Percentiles rank a stretch among this genome's conserved stretches.
Conservation (phyloP, 2,888 invertebrate genomes). For the Eutolmus rufibarbis region DNA sequence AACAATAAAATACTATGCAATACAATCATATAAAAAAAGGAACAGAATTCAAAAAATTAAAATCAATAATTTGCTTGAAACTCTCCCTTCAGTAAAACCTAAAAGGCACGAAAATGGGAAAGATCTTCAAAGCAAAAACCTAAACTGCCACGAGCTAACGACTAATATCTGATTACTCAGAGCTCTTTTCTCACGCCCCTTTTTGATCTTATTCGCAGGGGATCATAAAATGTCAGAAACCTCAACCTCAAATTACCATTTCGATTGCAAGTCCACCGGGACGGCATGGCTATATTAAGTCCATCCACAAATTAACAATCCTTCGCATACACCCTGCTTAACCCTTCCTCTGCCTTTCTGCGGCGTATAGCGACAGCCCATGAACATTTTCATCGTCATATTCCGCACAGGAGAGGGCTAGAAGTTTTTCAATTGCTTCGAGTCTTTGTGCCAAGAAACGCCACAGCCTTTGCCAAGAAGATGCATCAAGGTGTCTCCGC, state of each 20-base stretch:
- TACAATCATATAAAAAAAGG: no score
- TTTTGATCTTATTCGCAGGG: slow-evolving; percentile 8
- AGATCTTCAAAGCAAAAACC: neutral
- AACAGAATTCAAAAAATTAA: neutral
- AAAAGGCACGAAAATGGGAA: neutral
- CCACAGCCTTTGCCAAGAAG: neutral
- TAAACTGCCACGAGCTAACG: neutral
- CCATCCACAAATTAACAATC: slow-evolving; percentile 13
- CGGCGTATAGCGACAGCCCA: neutral
- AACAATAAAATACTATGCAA: no score
- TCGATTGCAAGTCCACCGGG: neutral
- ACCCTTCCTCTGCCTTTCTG: neutral
- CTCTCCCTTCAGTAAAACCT: neutral
- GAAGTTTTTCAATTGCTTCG: neutral
- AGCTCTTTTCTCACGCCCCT: slow-evolving; percentile 20
- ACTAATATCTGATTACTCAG: neutral
- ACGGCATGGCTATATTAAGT: slow-evolving; percentile 1
- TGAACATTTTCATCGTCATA: neutral
- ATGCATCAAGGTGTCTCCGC: slow-evolving; percentile 23
- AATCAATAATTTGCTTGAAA: neutral
- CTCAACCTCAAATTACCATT: slow-evolving; percentile 22
- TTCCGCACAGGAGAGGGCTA: neutral
- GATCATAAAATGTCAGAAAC: slow-evolving; percentile 15
- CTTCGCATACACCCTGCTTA: neutral
- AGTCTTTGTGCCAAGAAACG: neutral